Evolutionary conservation across 1,140 invertebrate genomes (phyloP).

Genomic region (Tachypleus tridentatus): DNA sequence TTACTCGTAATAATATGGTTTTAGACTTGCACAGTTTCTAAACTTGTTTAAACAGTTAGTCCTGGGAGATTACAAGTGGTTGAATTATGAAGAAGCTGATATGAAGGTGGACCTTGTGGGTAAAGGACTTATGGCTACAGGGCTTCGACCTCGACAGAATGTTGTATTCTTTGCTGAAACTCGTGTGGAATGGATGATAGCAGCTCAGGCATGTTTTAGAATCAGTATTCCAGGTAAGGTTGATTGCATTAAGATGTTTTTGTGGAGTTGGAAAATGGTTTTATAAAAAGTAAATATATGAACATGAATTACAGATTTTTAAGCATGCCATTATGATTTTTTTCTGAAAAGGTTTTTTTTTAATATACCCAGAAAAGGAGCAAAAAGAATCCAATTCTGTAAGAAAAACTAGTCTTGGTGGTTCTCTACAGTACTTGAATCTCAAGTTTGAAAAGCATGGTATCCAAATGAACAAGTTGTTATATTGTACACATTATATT

Average conservation of each 20-base stretch:
- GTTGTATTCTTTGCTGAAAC: slow-evolving; percentile 97
- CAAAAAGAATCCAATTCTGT: too few species aligned
- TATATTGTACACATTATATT: too few species aligned
- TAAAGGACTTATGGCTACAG: slow-evolving; percentile 51
- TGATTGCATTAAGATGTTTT: background rate
- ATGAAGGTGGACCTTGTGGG: slow-evolving; percentile 59
- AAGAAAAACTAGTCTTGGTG: too few species aligned
- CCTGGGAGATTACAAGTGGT: slow-evolving; percentile 88
- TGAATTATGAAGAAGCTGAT: slow-evolving; percentile 67
- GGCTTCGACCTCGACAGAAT: slow-evolving; percentile 50
- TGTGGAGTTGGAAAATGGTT: too few species aligned
- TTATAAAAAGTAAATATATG: too few species aligned
- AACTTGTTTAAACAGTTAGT: slow-evolving; percentile 48
- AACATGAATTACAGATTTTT: too few species aligned
- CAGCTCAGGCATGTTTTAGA: slow-evolving; percentile 49
- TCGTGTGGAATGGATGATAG: slow-evolving; percentile 90
- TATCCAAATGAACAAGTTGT: too few species aligned
- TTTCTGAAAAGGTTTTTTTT: too few species aligned
- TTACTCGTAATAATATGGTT: background rate
- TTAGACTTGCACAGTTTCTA: background rate
- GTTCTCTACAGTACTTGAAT: too few species aligned
- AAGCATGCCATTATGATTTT: too few species aligned
- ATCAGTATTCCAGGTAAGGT: slow-evolving; percentile 18
- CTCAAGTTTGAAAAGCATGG: too few species aligned
- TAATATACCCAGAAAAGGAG: too few species aligned